phyloP scores from a whole-genome alignment of 2,888 invertebrate genomes.

The Caenorhabditis sp. region DNA sequence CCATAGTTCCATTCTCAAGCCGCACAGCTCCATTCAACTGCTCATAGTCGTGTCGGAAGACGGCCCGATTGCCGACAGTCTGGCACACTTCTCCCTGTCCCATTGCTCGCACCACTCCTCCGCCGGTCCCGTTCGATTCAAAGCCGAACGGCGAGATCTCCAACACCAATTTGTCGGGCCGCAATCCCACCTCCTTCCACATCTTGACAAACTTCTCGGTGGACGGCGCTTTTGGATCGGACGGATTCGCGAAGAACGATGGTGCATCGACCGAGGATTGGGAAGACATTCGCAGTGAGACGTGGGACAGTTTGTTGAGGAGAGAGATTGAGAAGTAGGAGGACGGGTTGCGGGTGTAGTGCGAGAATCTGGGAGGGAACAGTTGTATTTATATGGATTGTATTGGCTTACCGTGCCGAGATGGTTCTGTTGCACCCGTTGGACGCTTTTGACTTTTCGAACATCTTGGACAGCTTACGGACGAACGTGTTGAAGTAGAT shows the following conservation, averaged over 20 bases:
- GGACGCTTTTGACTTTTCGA: conserved; percentile 32
- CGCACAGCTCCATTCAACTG: no score
- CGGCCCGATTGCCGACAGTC: conserved; percentile 35
- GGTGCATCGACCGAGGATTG: conserved; percentile 18
- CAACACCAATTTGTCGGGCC: conserved; percentile 43
- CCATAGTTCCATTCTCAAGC: no score
- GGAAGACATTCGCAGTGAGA: conserved; percentile 30
- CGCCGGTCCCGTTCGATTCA: no score
- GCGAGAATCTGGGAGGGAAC: conserved; percentile 36
- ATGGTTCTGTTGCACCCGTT: conserved; percentile 42
- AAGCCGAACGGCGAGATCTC: conserved; percentile 49
- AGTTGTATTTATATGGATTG: no score
- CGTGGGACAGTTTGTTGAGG: conserved; percentile 39
- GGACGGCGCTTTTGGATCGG: conserved; percentile 1
- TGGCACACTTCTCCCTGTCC: conserved; percentile 28
- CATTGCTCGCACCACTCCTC: no score
- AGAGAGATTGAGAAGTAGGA: conserved; percentile 31
- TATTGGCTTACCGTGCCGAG: conserved; percentile 34
- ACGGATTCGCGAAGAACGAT: conserved; percentile 25
- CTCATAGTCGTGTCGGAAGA: no score
- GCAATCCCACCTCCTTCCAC: conserved; percentile 34
- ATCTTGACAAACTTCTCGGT: conserved; percentile 26
- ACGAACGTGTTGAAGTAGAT: conserved; percentile 47
- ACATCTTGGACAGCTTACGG: conserved; percentile 4
- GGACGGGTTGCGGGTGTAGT: conserved; percentile 24